Conservation (phyloP, 2,797 vertebrate genomes). For the Alca torda region DNA sequence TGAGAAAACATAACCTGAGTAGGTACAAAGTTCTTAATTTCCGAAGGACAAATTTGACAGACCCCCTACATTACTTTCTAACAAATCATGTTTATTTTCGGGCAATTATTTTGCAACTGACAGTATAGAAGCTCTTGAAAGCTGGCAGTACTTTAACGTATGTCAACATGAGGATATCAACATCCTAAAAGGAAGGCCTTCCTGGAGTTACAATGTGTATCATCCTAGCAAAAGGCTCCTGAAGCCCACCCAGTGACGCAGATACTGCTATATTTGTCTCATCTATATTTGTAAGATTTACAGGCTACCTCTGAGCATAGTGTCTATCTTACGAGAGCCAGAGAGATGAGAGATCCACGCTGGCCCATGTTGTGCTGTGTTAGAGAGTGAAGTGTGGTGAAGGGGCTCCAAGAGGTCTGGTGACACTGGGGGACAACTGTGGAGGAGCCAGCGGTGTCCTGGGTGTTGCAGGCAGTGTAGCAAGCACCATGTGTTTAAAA, state of each 20-base stretch:
- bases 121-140: background rate
- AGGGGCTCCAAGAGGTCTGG: background rate
- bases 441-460: background rate
- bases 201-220: background rate
- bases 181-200: background rate
- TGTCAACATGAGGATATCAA: background rate
- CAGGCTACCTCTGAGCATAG: background rate
- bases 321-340: background rate
- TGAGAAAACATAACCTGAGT: conserved; percentile 21
- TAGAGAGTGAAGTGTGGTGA: background rate
- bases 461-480: background rate
- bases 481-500: accelerated
- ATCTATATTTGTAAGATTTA: background rate
- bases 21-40: background rate
- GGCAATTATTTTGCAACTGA: background rate
- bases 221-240: background rate
- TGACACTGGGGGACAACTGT: accelerated
- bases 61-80: background rate
- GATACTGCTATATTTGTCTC: background rate
- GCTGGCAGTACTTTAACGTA: background rate
- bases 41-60: background rate
- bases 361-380: background rate
- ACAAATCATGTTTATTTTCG: background rate
- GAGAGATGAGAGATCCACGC: background rate
- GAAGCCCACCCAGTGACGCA: background rate